Percentiles rank a stretch among this genome's conserved stretches.
Conservation (phyloP, 2,113 vertebrate genomes). For the Phaethon lepturus region DNA sequence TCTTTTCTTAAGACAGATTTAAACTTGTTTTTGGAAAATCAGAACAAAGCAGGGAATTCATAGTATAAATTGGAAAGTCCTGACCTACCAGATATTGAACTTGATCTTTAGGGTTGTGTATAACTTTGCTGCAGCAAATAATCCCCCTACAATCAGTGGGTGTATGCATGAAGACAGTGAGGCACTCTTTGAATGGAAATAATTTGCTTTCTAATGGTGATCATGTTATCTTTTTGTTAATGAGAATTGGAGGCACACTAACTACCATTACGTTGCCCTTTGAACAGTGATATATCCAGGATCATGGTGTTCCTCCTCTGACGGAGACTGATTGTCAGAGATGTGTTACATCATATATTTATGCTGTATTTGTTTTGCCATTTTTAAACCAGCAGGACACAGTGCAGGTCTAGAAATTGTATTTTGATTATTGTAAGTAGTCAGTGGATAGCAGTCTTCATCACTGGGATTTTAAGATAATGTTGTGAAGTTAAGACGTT, state of each 20-base stretch:
- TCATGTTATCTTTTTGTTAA: neutral
- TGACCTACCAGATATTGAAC: neutral
- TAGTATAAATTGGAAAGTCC: neutral
- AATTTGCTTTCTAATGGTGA: neutral
- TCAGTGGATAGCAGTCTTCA: accelerated
- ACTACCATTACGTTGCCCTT: neutral
- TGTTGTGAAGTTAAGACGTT: neutral
- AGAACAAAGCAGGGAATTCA: neutral
- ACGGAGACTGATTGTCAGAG: neutral
- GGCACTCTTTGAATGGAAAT: neutral
- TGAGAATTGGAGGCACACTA: neutral
- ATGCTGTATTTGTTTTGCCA: neutral
- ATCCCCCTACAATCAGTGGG: neutral
- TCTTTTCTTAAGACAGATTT: neutral
- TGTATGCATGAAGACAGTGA: neutral
- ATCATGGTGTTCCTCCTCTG: neutral
- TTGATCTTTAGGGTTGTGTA: neutral
- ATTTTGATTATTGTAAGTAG: neutral
- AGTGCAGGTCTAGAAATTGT: neutral
- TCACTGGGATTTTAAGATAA: neutral
- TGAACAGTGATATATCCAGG: neutral
- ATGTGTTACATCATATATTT: neutral
- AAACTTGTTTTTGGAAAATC: neutral
- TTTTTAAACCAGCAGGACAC: neutral
- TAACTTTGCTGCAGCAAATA: neutral